phyloP scores from a whole-genome alignment of 2,113 vertebrate species.

The Hyperoodon ampullatus region DNA sequence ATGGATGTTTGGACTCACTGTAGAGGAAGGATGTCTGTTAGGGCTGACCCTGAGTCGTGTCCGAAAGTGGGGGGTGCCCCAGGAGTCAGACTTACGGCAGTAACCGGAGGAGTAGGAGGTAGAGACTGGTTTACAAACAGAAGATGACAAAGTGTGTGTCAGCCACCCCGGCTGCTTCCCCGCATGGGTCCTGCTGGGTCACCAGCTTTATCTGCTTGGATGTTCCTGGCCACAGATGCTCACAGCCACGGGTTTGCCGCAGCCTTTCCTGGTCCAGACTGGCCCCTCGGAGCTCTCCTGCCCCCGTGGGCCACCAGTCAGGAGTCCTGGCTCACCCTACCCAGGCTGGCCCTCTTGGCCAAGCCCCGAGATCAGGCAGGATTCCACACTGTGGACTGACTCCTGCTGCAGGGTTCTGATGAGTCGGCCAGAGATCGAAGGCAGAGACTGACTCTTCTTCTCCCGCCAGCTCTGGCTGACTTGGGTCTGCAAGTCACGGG shows the following conservation, averaged over 20 bases:
- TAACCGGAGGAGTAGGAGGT: fast-evolving
- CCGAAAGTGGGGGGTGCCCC: neutral
- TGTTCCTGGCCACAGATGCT: neutral
- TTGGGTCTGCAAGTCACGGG: neutral
- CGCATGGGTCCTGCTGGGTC: neutral
- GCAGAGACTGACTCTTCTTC: neutral
- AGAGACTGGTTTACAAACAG: neutral
- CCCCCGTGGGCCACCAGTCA: neutral
- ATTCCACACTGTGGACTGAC: fast-evolving
- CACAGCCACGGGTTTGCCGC: fast-evolving
- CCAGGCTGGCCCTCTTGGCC: neutral
- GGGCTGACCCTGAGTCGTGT: fast-evolving
- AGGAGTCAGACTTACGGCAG: neutral
- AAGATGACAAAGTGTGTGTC: fast-evolving
- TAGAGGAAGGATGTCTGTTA: fast-evolving
- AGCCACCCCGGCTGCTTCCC: neutral
- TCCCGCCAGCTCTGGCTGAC: no score
- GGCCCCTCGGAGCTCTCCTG: fast-evolving
- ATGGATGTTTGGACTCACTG: fast-evolving
- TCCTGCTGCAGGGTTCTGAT: fast-evolving
- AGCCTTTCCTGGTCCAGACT: neutral
- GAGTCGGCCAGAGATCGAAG: neutral
- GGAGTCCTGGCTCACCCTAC: neutral
- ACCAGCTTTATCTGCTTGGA: neutral
- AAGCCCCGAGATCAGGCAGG: neutral